Percentiles rank a stretch among this genome's conserved stretches.
Evolutionary conservation across 2,888 invertebrate species (phyloP).

Genomic region (Tachina fera): DNA sequence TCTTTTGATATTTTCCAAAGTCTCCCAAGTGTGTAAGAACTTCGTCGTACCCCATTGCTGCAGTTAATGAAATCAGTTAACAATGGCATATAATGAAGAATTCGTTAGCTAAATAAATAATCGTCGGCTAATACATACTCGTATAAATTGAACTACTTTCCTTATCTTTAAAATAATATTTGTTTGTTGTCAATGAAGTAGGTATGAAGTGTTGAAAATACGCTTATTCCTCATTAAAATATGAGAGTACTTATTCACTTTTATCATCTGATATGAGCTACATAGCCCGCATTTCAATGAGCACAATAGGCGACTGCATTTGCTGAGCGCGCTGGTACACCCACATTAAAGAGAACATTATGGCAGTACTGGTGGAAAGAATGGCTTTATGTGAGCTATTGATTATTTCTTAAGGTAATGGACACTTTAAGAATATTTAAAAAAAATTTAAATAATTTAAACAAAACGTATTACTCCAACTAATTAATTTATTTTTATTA

Average conservation of each 20-base stretch:
- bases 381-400: neutral
- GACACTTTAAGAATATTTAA: neutral
- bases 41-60: constrained; percentile 88
- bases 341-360: constrained; percentile 4
- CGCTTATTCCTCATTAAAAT: neutral
- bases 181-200: constrained; percentile 13
- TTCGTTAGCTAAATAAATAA: constrained; percentile 1
- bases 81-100: neutral
- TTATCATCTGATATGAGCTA: neutral
- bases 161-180: constrained; percentile 29
- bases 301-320: neutral
- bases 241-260: neutral
- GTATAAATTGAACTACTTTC: neutral
- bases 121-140: neutral
- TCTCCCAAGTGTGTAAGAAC: constrained; percentile 87
- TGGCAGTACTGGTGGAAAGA: neutral
- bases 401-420: neutral
- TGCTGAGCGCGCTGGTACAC: neutral
- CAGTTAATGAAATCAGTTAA: neutral
- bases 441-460: neutral
- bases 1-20: constrained; percentile 88
- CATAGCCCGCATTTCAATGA: neutral
- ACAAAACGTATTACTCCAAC: neutral
- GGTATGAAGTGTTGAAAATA: constrained; percentile 16
- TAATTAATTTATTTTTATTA: neutral